Evolutionary conservation across 2,797 vertebrate genomes (phyloP).

Genomic region (Danio aesculapii): DNA sequence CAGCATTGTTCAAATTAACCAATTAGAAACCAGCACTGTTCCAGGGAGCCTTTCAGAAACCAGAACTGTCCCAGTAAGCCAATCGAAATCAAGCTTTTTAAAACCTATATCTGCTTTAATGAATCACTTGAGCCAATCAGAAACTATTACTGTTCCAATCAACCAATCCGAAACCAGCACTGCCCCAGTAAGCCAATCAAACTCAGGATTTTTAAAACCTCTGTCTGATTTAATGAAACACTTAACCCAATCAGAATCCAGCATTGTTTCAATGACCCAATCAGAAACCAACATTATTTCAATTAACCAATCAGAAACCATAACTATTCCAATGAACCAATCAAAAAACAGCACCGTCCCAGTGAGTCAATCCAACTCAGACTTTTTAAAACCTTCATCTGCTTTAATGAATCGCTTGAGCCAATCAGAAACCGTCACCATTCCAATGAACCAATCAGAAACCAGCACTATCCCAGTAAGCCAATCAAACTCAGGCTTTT

Average conservation of each 20-base stretch:
- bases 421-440: not conserved
- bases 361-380: not conserved
- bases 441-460: not conserved
- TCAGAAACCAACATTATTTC: not conserved
- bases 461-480: not conserved
- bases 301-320: not conserved
- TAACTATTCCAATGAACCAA: not conserved
- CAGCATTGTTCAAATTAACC: not conserved
- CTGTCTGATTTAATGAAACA: too few species aligned
- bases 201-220: too few species aligned
- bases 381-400: too few species aligned
- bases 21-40: not conserved
- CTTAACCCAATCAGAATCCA: not conserved
- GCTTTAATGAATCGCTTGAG: too few species aligned
- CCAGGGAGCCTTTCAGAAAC: not conserved
- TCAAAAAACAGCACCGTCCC: conserved; percentile 2
- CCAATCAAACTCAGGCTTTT: not conserved
- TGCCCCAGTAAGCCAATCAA: not conserved
- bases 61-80: not conserved
- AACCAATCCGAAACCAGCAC: not conserved
- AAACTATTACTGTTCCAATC: not conserved
- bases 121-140: not conserved
- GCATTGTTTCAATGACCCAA: not conserved
- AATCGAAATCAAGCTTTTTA: too few species aligned
- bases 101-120: not conserved